These are phyloP conservation scores for Electrophaes corylata DNA, from an alignment of 2,888 invertebrate genomes.

Conservation along the genomic window DNA sequence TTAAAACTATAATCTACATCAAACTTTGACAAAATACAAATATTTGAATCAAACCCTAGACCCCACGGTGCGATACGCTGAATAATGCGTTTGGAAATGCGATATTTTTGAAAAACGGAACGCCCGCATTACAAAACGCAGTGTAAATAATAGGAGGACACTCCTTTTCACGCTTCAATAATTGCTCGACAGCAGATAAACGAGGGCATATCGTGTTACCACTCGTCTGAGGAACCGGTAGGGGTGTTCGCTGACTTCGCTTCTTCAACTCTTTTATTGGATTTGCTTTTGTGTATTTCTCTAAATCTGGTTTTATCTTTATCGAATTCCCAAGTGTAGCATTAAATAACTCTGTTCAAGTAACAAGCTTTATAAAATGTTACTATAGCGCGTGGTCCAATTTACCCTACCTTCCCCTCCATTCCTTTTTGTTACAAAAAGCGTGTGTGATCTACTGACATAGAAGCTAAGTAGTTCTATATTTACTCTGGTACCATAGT, in stretches of 20 bases:
- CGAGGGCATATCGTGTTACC: conserved; percentile 76
- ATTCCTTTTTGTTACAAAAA: conserved; percentile 2
- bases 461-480: conserved; percentile 26
- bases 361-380: background rate
- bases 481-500: conserved; percentile 26
- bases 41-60: conserved; percentile 23
- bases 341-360: background rate
- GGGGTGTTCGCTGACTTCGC: conserved; percentile 58
- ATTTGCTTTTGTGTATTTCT: conserved; percentile 34
- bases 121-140: conserved; percentile 82
- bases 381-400: background rate
- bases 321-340: background rate
- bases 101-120: conserved; percentile 79
- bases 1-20: background rate
- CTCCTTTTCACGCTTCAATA: conserved; percentile 85
- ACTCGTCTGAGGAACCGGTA: conserved; percentile 55
- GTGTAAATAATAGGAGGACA: conserved; percentile 83
- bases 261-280: conserved; percentile 69
- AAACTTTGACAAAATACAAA: conserved; percentile 5
- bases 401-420: conserved; percentile 8
- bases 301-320: conserved; percentile 8
- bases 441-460: conserved; percentile 24
- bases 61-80: conserved; percentile 28
- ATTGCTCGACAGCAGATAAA: conserved; percentile 84
- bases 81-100: conserved; percentile 67